These are phyloP conservation scores for Lycocerus yunnanus DNA, from an alignment of 2,888 invertebrate species.

Conservation along the genomic window DNA sequence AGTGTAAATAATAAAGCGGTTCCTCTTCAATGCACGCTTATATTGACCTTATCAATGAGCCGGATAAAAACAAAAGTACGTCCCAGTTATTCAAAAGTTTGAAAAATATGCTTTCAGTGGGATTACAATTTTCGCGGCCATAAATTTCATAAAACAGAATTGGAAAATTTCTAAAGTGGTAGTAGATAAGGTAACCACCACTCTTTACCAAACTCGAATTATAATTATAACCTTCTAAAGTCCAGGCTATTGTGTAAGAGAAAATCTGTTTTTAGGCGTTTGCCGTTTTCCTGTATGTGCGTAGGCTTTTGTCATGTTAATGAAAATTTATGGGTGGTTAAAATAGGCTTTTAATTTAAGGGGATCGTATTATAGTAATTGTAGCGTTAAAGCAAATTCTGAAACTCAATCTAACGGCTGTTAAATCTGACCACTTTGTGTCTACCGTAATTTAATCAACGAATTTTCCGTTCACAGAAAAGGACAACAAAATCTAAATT, in stretches of 20 bases:
- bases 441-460: constrained; percentile 19
- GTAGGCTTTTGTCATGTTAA: constrained; percentile 23
- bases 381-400: constrained; percentile 16
- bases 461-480: constrained; percentile 1
- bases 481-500: background rate
- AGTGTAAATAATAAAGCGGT: too few relatives aligned
- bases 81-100: background rate
- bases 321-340: constrained; percentile 28
- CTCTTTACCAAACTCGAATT: background rate
- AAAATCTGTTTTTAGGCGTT: constrained; percentile 12
- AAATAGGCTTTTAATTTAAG: constrained; percentile 27
- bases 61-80: too few relatives aligned
- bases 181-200: background rate
- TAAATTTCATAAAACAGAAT: background rate
- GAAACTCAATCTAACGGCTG: constrained; percentile 11
- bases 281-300: constrained; percentile 12
- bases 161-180: background rate
- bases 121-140: background rate
- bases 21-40: too few relatives aligned
- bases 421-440: constrained; percentile 21
- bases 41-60: too few relatives aligned
- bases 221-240: background rate
- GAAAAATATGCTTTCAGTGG: background rate
- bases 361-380: constrained; percentile 26
- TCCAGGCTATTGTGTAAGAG: constrained; percentile 5